Evolutionary conservation across 2,888 invertebrate genomes (phyloP), one percentile per base, ranked within the genome.

Genomic region (Malacosoma neustria): DNA sequence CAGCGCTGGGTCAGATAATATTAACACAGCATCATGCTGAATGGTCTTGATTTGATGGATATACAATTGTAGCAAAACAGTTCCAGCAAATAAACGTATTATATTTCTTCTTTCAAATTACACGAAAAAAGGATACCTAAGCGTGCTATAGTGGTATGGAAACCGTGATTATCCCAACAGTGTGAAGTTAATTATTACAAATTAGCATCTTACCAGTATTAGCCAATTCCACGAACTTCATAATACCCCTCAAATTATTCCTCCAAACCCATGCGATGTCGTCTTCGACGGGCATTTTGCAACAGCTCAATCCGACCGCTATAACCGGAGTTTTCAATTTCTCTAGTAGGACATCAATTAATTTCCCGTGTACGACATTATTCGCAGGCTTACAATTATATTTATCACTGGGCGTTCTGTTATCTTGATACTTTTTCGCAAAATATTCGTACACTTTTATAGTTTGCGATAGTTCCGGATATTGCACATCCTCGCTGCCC

Each of bases 221-320:
- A n/a, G 88, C 87, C 34, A 89, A 66, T 31, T 87, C 85, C 1
- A 91, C 63, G 34, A 92, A 88, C 51, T 88, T 87, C 84, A 91
- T 89, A 3, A 91, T 77, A 3, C 90, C 89, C 11, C 76, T 77
- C 35, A 92, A 58, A 56, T 91, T 90, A 41, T 90, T 88, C 48
- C 90, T 88, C 94, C 94, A 95, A 5, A 93, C 87, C 45, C 85
- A 85, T 0, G 90, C 91, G n/a, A 95, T 87, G 33, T 89, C 87
- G 0, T 62, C 71, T n/a, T 89, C 85, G 0, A 69, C 57, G 0
- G 96, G 96, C 88, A 93, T 94, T 51, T 92, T 92, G 61, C 96
- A 96, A 57, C 96, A 96, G 37, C 91, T 91, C 14, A 96, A 68
- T 11, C 93, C 92, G 3, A 91, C 87, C 0, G 92, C 90, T 34